Evolutionary conservation across 2,888 invertebrate species (phyloP).

Genomic region (Eupithecia inturbata): DNA sequence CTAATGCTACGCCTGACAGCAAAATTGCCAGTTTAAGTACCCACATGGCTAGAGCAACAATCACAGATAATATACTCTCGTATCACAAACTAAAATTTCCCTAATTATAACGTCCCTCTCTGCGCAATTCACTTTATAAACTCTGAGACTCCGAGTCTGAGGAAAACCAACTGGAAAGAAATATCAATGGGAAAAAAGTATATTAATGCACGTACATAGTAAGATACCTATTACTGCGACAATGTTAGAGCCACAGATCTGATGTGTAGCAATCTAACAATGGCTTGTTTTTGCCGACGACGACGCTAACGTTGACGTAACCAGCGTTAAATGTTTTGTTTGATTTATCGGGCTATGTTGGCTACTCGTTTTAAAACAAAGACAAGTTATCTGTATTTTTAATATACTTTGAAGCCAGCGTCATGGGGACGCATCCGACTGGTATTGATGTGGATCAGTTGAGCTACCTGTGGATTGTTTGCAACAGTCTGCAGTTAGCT

Average conservation of each 20-base stretch:
- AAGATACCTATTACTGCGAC: not conserved
- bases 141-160: not conserved
- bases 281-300: not conserved
- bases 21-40: not conserved
- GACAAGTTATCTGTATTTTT: not conserved
- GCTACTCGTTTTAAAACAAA: not conserved
- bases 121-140: conserved; percentile 9
- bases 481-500: too few relatives aligned
- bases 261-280: conserved; percentile 4
- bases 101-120: conserved; percentile 10
- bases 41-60: not conserved
- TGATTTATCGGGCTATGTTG: not conserved
- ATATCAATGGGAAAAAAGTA: not conserved
- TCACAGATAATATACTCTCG: not conserved
- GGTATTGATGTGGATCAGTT: too few relatives aligned
- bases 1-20: not conserved
- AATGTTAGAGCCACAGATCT: not conserved
- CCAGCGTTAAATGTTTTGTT: not conserved
- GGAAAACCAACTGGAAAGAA: conserved; percentile 2
- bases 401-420: too few relatives aligned
- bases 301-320: not conserved
- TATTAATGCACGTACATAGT: conserved; percentile 7
- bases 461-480: too few relatives aligned
- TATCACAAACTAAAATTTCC: not conserved
- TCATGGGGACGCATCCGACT: too few relatives aligned